Evolutionary conservation across 2,797 vertebrate genomes (phyloP).

Genomic region (Alcedo quadribrachys): DNA sequence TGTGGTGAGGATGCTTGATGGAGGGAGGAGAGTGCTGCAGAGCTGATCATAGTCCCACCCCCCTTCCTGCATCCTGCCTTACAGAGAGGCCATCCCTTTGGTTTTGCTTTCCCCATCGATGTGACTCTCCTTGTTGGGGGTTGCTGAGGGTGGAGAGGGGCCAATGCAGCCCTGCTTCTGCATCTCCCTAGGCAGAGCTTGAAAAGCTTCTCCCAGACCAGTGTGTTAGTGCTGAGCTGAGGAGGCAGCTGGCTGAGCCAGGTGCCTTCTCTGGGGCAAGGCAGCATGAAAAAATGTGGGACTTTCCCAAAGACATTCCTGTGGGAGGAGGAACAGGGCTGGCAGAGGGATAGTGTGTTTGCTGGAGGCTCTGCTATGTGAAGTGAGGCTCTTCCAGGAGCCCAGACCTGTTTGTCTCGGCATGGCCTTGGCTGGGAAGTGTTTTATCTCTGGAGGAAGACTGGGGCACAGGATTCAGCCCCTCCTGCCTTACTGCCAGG

Average conservation of each 20-base stretch:
- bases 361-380: slow-evolving; percentile 20
- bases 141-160: background rate
- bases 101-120: fast-evolving
- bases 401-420: slow-evolving; percentile 29
- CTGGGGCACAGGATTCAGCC: background rate
- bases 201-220: background rate
- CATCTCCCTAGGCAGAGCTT: background rate
- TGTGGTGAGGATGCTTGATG: fast-evolving
- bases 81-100: background rate
- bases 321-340: background rate
- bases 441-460: background rate
- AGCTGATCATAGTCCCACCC: background rate
- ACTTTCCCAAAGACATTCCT: background rate
- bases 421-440: background rate
- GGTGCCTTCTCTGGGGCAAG: slow-evolving; percentile 6
- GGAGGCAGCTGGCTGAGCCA: background rate
- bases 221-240: fast-evolving
- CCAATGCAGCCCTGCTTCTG: background rate
- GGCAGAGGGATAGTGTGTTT: slow-evolving; percentile 15
- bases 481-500: background rate
- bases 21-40: background rate
- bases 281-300: background rate
- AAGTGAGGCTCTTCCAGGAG: slow-evolving; percentile 11
- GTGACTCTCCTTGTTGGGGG: fast-evolving
- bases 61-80: fast-evolving